These are phyloP conservation scores for Chrysotoxum bicinctum DNA, from an alignment of 2,888 invertebrate species.

Conservation along the genomic window DNA sequence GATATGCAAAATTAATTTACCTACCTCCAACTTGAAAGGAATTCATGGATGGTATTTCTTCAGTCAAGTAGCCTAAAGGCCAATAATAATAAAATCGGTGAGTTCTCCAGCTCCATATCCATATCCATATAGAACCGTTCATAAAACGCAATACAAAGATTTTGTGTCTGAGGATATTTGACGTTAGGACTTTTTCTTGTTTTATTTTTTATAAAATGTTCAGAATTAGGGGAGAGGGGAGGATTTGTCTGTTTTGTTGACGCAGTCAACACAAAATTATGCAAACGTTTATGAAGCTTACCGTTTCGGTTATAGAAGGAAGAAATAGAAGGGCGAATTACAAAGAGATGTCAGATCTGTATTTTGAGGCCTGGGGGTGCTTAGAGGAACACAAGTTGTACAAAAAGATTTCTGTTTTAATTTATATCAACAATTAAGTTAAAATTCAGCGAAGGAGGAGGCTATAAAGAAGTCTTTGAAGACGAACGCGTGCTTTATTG, in stretches of 20 bases:
- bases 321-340: no score
- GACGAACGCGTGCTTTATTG: no score
- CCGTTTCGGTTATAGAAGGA: neutral
- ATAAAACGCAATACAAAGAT: neutral
- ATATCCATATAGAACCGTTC: neutral
- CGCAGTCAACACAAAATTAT: neutral
- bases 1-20: conserved; percentile 65
- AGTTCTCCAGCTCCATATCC: neutral
- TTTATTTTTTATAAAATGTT: neutral
- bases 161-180: conserved; percentile 14
- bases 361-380: neutral
- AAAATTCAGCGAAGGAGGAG: neutral
- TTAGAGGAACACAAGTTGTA: neutral
- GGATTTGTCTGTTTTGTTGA: conserved; percentile 3
- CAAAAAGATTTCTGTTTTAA: neutral
- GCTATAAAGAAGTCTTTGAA: no score
- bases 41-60: conserved; percentile 55
- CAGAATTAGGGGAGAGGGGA: neutral
- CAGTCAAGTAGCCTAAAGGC: conserved; percentile 43
- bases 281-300: neutral
- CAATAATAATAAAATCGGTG: conserved; percentile 36
- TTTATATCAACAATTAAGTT: neutral
- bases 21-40: conserved; percentile 43
- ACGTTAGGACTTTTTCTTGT: neutral
- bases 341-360: conserved; percentile 13